A percentile compares a stretch with the other conserved stretches of the same genome.
Evolutionary conservation across 2,113 vertebrate species (phyloP).

Genomic region (Saguinus imperator): DNA sequence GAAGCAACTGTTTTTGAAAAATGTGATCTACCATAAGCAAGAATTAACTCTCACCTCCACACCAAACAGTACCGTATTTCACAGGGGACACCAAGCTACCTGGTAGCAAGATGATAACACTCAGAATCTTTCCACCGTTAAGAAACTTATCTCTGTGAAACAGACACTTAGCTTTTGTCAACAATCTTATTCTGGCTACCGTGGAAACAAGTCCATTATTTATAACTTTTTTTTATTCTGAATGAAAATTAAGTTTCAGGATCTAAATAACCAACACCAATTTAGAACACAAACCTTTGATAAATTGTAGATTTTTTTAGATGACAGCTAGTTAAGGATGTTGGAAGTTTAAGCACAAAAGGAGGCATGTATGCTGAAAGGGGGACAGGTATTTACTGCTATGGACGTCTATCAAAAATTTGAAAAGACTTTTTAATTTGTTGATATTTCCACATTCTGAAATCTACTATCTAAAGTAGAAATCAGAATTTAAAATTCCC

Average conservation of each 20-base stretch:
- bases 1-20: not conserved
- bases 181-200: not conserved
- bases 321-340: not conserved
- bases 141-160: constrained; percentile 6
- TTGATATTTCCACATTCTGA: not conserved
- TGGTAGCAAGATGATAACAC: not conserved
- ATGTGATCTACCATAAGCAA: not conserved
- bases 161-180: not conserved
- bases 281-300: not conserved
- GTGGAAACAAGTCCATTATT: not conserved
- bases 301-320: not conserved
- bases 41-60: not conserved
- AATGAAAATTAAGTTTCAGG: not conserved
- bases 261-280: constrained; percentile 32
- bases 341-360: constrained; percentile 1
- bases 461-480: not conserved
- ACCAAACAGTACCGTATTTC: not conserved
- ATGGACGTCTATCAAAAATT: not conserved
- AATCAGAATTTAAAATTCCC: not conserved
- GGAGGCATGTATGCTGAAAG: not conserved
- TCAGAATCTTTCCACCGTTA: not conserved
- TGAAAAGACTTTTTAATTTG: not conserved
- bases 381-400: not conserved
- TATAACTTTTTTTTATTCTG: not conserved
- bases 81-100: not conserved